Evolutionary conservation across 2,888 invertebrate species (phyloP), one percentile per base, ranked within the genome.

Genomic region (Mythimna ferrago): DNA sequence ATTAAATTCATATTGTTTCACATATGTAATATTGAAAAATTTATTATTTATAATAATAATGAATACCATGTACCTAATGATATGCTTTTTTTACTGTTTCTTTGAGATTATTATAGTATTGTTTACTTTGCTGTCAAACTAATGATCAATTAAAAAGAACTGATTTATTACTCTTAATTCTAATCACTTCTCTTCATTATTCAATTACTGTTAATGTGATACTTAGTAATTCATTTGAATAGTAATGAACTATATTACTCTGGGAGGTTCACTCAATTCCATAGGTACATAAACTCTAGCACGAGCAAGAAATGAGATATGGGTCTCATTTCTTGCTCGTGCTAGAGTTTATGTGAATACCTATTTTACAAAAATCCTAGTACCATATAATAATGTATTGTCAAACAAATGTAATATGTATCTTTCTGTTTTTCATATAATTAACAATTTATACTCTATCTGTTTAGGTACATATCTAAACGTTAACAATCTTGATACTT

Each of bases 91-190:
- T 76, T 70, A 61, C 60, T 61, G 38, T 54, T 26, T 38, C 7
- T 38, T 64, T 38, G 2, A 63, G 16, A 56, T 66, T 19, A 61
- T 60, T 38, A 44, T 63, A 41, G 19, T 21, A 54, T 73, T 71
- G 26, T 74, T 73, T 76, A 69, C 41, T 58, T 68, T 61, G 19
- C 38, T 71, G 38, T 73, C 58, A 64, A 56, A 63, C 32, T 71
- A 74, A 74, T 76, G 48, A 68, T 26, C 21, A 62, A 21, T 63
- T 44, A 53, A 11, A 26, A 71, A 66, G 38, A 57, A 54, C 54
- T 69, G 21, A 54, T 26, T 67, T 26, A 71, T 77, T 73, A 69
- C 5, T 63, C 35, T 63, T 60, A 60, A 32, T 66, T 66, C 21
- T 64, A 32, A 71, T 60, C 32, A 66, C 51, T 62, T 32, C 21